Evolutionary conservation across 2,113 vertebrate species (phyloP).

Genomic region (Hippocampus barbouri): DNA sequence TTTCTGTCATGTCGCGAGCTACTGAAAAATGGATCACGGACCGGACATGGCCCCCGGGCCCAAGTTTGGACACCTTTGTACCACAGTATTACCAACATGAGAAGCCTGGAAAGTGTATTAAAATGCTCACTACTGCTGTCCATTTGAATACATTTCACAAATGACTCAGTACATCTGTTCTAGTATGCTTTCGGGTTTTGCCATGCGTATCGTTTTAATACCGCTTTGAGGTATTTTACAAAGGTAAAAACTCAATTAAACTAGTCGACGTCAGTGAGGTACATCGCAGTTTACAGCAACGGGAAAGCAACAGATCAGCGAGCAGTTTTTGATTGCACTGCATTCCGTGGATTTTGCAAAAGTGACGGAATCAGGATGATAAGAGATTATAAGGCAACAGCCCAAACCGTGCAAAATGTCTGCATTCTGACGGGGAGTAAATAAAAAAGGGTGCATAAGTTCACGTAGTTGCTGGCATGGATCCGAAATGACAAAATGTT

Average conservation of each 20-base stretch:
- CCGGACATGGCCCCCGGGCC: no score
- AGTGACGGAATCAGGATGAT: not conserved
- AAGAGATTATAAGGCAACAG: not conserved
- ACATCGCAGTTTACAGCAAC: not conserved
- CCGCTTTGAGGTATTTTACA: not conserved
- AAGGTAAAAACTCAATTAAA: not conserved
- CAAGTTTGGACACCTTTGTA: no score
- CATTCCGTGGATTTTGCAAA: not conserved
- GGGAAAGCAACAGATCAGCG: constrained; percentile 10
- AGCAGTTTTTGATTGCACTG: not conserved
- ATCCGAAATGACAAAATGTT: not conserved
- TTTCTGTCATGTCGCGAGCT: no score
- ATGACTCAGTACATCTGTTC: no score
- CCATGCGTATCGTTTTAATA: not conserved
- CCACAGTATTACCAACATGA: no score
- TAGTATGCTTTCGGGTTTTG: not conserved
- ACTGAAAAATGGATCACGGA: no score
- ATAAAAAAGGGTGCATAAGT: not conserved
- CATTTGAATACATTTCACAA: no score
- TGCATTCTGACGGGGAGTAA: not conserved
- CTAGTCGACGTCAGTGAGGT: not conserved
- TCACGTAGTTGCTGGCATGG: not conserved
- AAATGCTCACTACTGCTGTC: no score
- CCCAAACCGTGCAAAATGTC: not conserved
- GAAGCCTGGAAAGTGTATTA: no score